Percentiles rank a stretch among this genome's conserved stretches.
Conservation (phyloP, 2,888 invertebrate genomes). For the Meganola albula region DNA sequence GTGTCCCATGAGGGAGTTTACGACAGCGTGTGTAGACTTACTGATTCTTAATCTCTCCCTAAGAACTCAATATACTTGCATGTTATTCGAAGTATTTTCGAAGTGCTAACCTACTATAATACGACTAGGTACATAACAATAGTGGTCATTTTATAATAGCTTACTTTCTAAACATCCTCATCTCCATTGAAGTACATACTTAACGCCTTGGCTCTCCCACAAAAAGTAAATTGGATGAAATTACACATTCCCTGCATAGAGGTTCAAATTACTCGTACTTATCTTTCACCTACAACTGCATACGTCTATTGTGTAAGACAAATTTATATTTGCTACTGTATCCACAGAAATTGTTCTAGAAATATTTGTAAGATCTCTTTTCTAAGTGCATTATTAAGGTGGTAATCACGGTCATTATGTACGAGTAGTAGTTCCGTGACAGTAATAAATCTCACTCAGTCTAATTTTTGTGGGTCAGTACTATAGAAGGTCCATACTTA, state of each 20-base stretch:
- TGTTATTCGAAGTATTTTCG: too few species aligned
- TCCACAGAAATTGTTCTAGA: not conserved
- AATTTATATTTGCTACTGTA: slow-evolving; percentile 20
- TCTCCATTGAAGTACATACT: slow-evolving; percentile 21
- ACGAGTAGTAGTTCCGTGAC: slow-evolving; percentile 32
- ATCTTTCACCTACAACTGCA: slow-evolving; percentile 45
- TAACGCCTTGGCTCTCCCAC: slow-evolving; percentile 12
- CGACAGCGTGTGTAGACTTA: too few species aligned
- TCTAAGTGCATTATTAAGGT: slow-evolving; percentile 7
- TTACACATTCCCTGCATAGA: slow-evolving; percentile 49
- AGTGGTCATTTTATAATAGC: slow-evolving; percentile 32
- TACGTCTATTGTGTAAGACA: slow-evolving; percentile 28
- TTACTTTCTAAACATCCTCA: slow-evolving; percentile 26
- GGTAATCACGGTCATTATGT: slow-evolving; percentile 24
- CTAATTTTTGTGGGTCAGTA: slow-evolving; percentile 15
- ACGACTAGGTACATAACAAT: too few species aligned
- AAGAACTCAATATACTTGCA: too few species aligned
- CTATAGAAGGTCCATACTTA: too few species aligned
- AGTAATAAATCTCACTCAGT: slow-evolving; percentile 32
- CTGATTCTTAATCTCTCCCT: too few species aligned
- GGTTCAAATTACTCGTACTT: slow-evolving; percentile 46
- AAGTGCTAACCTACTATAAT: too few species aligned
- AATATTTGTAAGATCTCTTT: slow-evolving; percentile 6
- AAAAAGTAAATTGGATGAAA: slow-evolving; percentile 57
- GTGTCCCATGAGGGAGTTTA: too few species aligned